Conservation (phyloP, 2,797 vertebrate species). For the Netta rufina region DNA sequence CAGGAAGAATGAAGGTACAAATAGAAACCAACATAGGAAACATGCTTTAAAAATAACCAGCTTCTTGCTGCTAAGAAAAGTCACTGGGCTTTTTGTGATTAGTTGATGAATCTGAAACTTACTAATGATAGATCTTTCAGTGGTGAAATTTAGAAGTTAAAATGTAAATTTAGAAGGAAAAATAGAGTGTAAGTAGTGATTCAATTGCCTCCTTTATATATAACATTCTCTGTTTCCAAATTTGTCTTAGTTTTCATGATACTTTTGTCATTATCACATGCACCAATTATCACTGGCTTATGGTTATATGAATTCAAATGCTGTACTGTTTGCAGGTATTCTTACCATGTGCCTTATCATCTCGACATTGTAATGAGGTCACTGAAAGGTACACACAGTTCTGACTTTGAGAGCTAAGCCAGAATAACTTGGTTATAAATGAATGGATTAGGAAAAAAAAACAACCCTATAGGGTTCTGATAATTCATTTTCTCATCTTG, state of each 20-base stretch:
- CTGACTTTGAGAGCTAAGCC: background rate
- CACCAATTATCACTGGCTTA: background rate
- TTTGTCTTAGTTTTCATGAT: background rate
- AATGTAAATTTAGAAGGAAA: background rate
- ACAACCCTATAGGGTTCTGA: background rate
- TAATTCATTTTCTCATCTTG: background rate
- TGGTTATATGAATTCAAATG: background rate
- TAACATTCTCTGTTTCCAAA: background rate
- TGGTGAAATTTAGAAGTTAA: background rate
- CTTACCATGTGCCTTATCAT: background rate
- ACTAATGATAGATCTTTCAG: background rate
- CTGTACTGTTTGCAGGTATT: background rate
- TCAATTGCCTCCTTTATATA: background rate
- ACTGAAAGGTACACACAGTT: background rate
- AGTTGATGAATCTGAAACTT: background rate
- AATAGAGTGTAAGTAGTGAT: background rate
- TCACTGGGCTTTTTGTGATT: background rate
- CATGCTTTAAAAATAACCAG: background rate
- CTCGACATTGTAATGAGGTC: background rate
- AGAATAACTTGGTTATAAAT: background rate
- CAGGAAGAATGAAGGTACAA: background rate
- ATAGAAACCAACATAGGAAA: background rate
- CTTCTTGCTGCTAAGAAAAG: background rate
- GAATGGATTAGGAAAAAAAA: background rate
- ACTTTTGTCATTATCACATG: background rate